Evolutionary conservation across 2,888 invertebrate genomes (phyloP), one percentile per base, ranked within the genome.

Genomic region (Baronia brevicornis): DNA sequence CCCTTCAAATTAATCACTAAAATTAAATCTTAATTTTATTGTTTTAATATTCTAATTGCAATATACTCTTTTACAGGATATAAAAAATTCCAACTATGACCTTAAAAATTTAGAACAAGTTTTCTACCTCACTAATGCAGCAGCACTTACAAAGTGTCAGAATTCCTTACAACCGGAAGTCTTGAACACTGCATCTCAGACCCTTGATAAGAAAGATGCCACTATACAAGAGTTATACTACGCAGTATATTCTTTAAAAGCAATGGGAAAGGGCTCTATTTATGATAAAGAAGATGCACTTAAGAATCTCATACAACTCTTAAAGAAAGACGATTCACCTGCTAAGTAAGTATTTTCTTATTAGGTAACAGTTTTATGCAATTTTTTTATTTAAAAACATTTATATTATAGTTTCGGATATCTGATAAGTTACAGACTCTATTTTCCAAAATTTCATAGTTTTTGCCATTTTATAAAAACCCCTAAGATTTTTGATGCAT

Each of bases 281-380:
- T 77, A 87, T 36, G 90, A 90, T 51, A 86, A 87, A 23, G 85
- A 87, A 11, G 93, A 92, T 64, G 79, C 92, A 10, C 82, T 89
- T 1, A 91, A 92, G 63, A 88, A 89, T 43, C 73, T 96, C 17
- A 89, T 93, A 56, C 89, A 90, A 38, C 80, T 90, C 40, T 71
- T 97, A 39, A 96, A 95, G 64, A 93, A 92, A 53, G 96, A 97
- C 74, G 95, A 95, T 55, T 90, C 91, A 39, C 84, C 91, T 9
- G 80, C 86, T 22, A 90, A 89, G 91, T 91, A 64, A 78, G 82
- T 68, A 30, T 36, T 9, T 13, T n/a, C 24, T 14, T 8, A 5
- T 25, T 32, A 26, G 8, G 30, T 9, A 25, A 28, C n/a, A n/a
- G 21, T 34, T 26, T 7, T 27, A 4, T 24, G 26, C 15, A 8